phyloP scores from a whole-genome alignment of 2,797 vertebrate genomes.

The Microcaecilia unicolor region DNA sequence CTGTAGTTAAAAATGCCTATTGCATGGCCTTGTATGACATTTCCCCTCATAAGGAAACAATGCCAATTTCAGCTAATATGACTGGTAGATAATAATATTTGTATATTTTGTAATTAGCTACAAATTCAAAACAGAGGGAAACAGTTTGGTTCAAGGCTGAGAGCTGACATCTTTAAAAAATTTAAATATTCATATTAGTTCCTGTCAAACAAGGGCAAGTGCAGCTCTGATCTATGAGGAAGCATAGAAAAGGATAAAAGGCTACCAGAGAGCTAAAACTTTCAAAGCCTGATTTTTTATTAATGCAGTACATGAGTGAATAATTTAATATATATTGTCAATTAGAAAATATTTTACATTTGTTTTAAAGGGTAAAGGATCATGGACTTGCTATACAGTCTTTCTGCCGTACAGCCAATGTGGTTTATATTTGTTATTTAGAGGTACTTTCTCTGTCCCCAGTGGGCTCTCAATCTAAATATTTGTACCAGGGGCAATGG shows the following conservation, averaged over 20 bases:
- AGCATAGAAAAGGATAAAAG: constrained; percentile 59
- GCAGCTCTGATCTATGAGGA: constrained; percentile 52
- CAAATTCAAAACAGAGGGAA: constrained; percentile 51
- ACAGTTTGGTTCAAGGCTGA: constrained; percentile 49
- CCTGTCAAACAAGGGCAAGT: constrained; percentile 59
- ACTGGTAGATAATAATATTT: constrained; percentile 15
- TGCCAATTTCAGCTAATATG: constrained; percentile 31
- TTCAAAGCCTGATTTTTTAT: constrained; percentile 27
- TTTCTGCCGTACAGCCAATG: too few relatives aligned
- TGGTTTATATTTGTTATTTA: too few relatives aligned
- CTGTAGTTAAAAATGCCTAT: constrained; percentile 86
- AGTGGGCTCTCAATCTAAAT: too few relatives aligned
- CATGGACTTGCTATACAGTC: too few relatives aligned
- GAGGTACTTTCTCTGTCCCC: too few relatives aligned
- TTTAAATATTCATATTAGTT: constrained; percentile 70
- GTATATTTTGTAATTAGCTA: constrained; percentile 48
- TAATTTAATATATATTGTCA: constrained; percentile 13
- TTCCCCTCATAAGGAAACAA: constrained; percentile 33
- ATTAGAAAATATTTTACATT: constrained; percentile 19
- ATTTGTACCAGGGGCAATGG: too few relatives aligned
- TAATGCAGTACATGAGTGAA: constrained; percentile 31
- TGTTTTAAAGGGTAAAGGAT: too few relatives aligned
- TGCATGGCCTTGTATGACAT: constrained; percentile 48
- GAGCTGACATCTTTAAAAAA: constrained; percentile 64
- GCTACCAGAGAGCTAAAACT: constrained; percentile 37